Evolutionary conservation across 2,888 invertebrate genomes (phyloP), one percentile per base, ranked within the genome.

Genomic region (Dryomyza anilis): DNA sequence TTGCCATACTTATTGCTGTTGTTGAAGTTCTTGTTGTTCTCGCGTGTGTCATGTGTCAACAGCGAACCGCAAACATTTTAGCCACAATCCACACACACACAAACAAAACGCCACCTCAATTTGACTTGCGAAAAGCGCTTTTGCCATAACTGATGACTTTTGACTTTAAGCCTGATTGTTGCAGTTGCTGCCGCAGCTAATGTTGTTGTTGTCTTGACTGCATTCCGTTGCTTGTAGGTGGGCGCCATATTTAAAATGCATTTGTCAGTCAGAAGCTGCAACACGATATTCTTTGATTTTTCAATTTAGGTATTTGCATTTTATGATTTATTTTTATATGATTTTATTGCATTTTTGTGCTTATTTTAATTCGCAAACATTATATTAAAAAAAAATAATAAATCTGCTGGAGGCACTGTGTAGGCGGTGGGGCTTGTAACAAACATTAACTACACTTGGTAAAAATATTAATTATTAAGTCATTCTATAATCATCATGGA

Each of bases 131-230:
- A n/a, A 36, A 55, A 36, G 19, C 36, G 33, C 21, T 55, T 55
- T 33, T 55, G 55, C 23, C 36, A 36, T 55, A 55, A 36, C 36
- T 55, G 55, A 36, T 55, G 55, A 36, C 36, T 30, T 55, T 55
- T 55, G 33, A 33, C 55, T 55, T 55, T 36, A 25, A 12, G 50
- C 25, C 8, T 16, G 4, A 19, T 25, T 59, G 14, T 21, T 46
- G 46, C 19, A 16, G 33, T 46, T 59, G 30, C 0, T 50, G 10
- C 25, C 8, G 43, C 39, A 16, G n/a, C 7, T 16, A 16, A 4
- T 50, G 23, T 27, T 48, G 29, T 46, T 57, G 43, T 43, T 39
- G 25, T 23, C 12, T 52, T 14, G 14, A 6, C 14, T 23, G 23
- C 36, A 55, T 36, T 36, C 55, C 50, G 25, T 50, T n/a, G 50